Evolutionary conservation across 2,797 vertebrate species (phyloP).

Genomic region (Enteromius paludinosus): DNA sequence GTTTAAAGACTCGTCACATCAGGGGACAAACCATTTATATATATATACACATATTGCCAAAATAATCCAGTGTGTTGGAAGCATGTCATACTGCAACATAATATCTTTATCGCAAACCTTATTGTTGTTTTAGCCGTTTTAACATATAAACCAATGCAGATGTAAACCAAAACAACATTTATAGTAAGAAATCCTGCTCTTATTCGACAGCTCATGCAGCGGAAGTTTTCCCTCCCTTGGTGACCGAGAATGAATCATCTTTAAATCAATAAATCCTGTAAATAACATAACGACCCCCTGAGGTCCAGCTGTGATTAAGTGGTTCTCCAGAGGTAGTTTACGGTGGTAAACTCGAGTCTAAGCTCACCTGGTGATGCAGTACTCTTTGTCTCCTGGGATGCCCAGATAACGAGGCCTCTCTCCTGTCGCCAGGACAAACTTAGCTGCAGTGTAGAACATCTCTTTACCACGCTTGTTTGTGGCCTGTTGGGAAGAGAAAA

Average conservation of each 20-base stretch:
- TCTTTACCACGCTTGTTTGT: slow-evolving; percentile 90
- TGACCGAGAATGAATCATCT: neutral
- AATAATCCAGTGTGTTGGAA: neutral
- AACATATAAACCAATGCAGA: no score
- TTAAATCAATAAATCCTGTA: slow-evolving; percentile 27
- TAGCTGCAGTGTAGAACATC: slow-evolving; percentile 85
- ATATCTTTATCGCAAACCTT: no score
- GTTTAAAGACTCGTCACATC: neutral
- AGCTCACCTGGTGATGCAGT: slow-evolving; percentile 93
- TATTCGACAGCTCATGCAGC: neutral
- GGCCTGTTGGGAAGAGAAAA: slow-evolving; percentile 73
- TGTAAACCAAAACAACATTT: neutral
- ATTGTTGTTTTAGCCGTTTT: no score
- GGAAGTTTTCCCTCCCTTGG: neutral
- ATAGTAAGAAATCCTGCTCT: neutral
- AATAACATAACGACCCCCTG: slow-evolving; percentile 13
- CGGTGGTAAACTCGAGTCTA: neutral
- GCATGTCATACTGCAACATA: no score
- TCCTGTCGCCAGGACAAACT: slow-evolving; percentile 91
- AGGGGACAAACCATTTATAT: no score
- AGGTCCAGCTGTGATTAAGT: neutral
- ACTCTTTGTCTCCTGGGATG: slow-evolving; percentile 91
- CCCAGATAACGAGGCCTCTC: slow-evolving; percentile 91
- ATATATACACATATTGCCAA: neutral
- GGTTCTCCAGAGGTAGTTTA: slow-evolving; percentile 27